phyloP scores from a whole-genome alignment of 53 echinoderm and acorn worm genomes.

The Astropecten irregularis region DNA sequence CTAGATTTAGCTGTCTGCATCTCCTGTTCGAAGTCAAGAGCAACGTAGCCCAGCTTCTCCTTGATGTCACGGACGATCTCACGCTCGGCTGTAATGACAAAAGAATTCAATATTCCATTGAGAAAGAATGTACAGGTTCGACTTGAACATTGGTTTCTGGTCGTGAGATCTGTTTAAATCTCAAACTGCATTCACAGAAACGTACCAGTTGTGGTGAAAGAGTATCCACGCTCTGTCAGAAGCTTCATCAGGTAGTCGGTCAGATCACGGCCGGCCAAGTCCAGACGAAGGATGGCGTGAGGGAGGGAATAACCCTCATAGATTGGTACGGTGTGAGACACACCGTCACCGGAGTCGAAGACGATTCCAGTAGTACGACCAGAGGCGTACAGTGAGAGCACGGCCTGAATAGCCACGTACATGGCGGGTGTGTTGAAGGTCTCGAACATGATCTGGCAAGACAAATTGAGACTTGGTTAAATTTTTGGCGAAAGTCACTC shows the following conservation, averaged over 20 bases:
- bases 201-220: slow-evolving; percentile 82
- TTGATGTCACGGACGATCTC: slow-evolving; percentile 92
- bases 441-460: slow-evolving; percentile 88
- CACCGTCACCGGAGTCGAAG: slow-evolving; percentile 90
- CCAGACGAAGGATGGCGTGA: slow-evolving; percentile 81
- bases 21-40: slow-evolving; percentile 90
- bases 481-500: no score
- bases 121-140: no score
- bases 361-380: slow-evolving; percentile 91
- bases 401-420: slow-evolving; percentile 87
- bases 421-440: slow-evolving; percentile 83
- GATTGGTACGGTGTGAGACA: slow-evolving; percentile 91
- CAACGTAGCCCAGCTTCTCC: slow-evolving; percentile 83
- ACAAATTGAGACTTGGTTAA: background rate
- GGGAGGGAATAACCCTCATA: slow-evolving; percentile 85
- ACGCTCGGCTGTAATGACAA: slow-evolving; percentile 35
- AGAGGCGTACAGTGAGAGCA: slow-evolving; percentile 88
- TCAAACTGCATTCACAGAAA: no score
- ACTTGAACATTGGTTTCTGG: no score
- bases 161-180: no score
- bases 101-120: background rate
- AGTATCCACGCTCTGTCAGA: slow-evolving; percentile 82
- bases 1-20: slow-evolving; percentile 74
- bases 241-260: slow-evolving; percentile 88
- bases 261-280: slow-evolving; percentile 74